A percentile compares a stretch with the other conserved stretches of the same genome.
Evolutionary conservation across 2,113 vertebrate genomes (phyloP).

Genomic region (Balaeniceps rex): DNA sequence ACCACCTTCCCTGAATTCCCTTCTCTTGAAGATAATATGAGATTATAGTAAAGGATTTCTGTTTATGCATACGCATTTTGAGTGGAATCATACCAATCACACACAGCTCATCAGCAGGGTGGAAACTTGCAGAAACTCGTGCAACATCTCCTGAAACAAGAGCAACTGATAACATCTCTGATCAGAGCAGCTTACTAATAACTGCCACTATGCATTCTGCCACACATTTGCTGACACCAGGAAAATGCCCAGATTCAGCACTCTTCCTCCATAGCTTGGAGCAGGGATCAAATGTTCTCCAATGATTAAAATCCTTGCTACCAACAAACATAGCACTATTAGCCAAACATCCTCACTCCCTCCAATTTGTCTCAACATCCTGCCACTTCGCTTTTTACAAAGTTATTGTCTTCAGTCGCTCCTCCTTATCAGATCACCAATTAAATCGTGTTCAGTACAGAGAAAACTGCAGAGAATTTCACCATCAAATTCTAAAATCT

Average conservation of each 20-base stretch:
- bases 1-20: background rate
- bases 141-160: background rate
- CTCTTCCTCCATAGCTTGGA: background rate
- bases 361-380: background rate
- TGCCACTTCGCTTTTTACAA: background rate
- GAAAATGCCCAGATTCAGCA: background rate
- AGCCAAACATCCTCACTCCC: background rate
- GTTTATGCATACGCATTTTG: background rate
- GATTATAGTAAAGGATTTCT: background rate
- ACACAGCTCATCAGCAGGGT: background rate
- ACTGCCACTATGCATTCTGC: background rate
- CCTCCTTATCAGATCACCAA: background rate
- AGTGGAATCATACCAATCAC: background rate
- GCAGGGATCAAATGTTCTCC: background rate
- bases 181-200: background rate
- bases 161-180: background rate
- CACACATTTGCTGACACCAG: background rate
- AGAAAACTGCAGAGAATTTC: background rate
- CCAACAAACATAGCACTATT: background rate
- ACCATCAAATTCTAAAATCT: background rate
- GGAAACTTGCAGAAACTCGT: background rate
- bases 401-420: background rate
- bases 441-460: background rate
- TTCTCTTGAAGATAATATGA: background rate
- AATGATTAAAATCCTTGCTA: background rate